Conservation (phyloP, 2,113 vertebrate species). For the Gymnorhina tibicen region DNA sequence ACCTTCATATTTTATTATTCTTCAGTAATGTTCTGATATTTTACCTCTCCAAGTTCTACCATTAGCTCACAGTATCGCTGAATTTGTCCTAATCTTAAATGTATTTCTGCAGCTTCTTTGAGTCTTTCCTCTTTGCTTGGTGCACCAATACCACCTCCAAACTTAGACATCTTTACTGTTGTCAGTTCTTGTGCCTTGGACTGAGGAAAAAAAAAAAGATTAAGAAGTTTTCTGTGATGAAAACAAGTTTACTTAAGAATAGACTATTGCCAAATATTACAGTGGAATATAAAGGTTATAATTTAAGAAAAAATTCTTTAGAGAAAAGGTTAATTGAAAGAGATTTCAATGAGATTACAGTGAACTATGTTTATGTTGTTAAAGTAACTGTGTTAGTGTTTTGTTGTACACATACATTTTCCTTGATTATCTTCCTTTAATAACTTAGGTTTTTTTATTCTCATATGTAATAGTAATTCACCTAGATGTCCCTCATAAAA, state of each 20-base stretch:
- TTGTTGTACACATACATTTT: not conserved
- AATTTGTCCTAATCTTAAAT: conserved; percentile 91
- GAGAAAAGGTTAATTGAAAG: not conserved
- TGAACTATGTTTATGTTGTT: not conserved
- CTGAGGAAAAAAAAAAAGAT: conserved; percentile 52
- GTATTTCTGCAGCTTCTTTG: conserved; percentile 92
- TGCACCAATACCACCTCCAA: conserved; percentile 92
- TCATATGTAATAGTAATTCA: not conserved
- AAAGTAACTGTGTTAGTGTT: not conserved
- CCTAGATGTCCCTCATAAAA: not conserved
- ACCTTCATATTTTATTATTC: not conserved
- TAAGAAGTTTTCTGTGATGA: not conserved
- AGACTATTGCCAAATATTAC: not conserved
- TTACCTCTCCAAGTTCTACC: conserved; percentile 98
- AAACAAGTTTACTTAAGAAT: not conserved
- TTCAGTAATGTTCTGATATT: not conserved
- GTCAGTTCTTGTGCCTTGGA: conserved; percentile 97
- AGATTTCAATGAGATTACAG: not conserved
- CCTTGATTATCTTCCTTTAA: not conserved
- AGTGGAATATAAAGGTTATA: not conserved
- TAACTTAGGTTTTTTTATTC: not conserved
- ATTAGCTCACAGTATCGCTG: conserved; percentile 97
- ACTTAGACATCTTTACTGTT: conserved; percentile 97
- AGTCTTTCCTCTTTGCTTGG: conserved; percentile 95
- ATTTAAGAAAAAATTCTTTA: not conserved